A percentile compares a stretch with the other conserved stretches of the same genome.
phyloP scores from a whole-genome alignment of 2,888 invertebrate genomes.

The Dendrolimus pini region DNA sequence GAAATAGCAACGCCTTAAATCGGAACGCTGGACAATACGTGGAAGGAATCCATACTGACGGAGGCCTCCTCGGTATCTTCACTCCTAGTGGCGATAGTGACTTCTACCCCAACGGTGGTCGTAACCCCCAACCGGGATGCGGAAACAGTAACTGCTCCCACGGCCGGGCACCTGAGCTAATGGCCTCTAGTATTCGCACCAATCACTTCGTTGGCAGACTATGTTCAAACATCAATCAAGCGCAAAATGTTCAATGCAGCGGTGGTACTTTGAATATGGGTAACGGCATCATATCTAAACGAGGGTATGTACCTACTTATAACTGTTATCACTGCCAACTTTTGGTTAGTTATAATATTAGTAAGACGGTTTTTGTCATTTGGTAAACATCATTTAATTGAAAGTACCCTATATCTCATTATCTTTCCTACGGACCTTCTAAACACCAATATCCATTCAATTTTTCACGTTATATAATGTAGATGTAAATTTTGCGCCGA shows the following conservation, averaged over 20 bases:
- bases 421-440: too few relatives aligned
- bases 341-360: too few relatives aligned
- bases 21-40: slow-evolving; percentile 40
- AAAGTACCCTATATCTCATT: too few relatives aligned
- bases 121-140: slow-evolving; percentile 53
- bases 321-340: not conserved
- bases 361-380: too few relatives aligned
- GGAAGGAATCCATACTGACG: slow-evolving; percentile 58
- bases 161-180: slow-evolving; percentile 37
- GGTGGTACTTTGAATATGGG: slow-evolving; percentile 38
- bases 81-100: slow-evolving; percentile 40
- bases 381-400: too few relatives aligned
- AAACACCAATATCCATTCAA: too few relatives aligned
- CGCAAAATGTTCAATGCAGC: slow-evolving; percentile 29
- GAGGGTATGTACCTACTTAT: slow-evolving; percentile 29
- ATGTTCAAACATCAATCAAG: slow-evolving; percentile 35
- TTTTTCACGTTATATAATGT: too few relatives aligned
- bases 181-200: slow-evolving; percentile 40
- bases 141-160: slow-evolving; percentile 45
- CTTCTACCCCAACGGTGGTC: slow-evolving; percentile 62
- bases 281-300: slow-evolving; percentile 33
- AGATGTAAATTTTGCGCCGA: too few relatives aligned
- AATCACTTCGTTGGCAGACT: slow-evolving; percentile 40
- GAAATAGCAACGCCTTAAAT: slow-evolving; percentile 38
- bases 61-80: slow-evolving; percentile 45